Base-by-base conservation (phyloP, 2,797 vertebrate genomes). In the Pipistrellus kuhlii region DNA sequence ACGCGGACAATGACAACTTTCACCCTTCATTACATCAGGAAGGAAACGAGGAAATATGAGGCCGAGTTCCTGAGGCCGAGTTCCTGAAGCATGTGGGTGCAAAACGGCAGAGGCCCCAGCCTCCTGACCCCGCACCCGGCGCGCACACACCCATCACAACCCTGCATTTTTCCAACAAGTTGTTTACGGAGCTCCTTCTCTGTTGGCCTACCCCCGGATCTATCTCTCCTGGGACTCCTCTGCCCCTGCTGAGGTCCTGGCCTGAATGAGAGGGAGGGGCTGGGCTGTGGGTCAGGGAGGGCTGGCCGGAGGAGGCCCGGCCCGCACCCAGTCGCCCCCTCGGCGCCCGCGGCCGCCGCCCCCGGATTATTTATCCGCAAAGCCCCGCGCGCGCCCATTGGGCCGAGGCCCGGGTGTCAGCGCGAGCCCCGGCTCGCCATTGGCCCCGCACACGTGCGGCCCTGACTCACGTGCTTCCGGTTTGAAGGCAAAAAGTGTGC, bases 391-490 rank as follows among this genome's bases (percentile, higher is more conserved):
- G 62, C 95, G 84, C 96, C 94, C 82, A 99, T 99, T 99, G 99
- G 99, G 57, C 96, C 93, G 48, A 97, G 96, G 96, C 96, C 91
- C 90, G 92, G 95, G 97, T 98, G 99, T 98, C 98, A 98, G 98
- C 96, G 94, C 96, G 97, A 96, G 93, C 96, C 91, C 77, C 27
- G 46, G 90, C 77, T 27, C 48, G 89, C 57, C 94, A 99, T 99
- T 99, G 99, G 99, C 90, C 97, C 92, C 96, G 94, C 94, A 98
- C 98, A 98, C 98, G 98, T 98, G 99, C 98, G 97, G 97, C 90
- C 96, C 98, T 97, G 94, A 98, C 98, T 99, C 99, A 99, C 98
- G 99, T 99, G 99, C 98, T 99, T 99, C 99, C 99, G 99, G 98
- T 98, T 97, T 98, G 98, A 98, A 98, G 97, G 98, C 96, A 94